These are phyloP conservation scores for Phyllotreta cruciferae DNA, from an alignment of 2,888 invertebrate species.

Conservation along the genomic window DNA sequence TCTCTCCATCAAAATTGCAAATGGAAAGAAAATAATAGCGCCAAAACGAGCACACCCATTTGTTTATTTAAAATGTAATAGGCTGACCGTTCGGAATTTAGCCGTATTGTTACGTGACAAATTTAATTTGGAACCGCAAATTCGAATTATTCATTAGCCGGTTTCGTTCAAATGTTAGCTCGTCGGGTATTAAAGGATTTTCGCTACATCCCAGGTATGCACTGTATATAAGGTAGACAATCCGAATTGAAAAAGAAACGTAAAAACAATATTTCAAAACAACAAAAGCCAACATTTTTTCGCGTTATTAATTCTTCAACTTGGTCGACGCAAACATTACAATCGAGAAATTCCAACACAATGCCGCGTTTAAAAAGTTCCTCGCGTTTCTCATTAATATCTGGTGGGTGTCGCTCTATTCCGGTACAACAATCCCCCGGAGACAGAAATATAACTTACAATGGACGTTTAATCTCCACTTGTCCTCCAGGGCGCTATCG, in stretches of 20 bases:
- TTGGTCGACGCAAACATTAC: too few relatives aligned
- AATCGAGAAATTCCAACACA: too few relatives aligned
- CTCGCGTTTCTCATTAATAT: conserved; percentile 24
- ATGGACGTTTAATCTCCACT: conserved; percentile 86
- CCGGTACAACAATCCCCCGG: conserved; percentile 24
- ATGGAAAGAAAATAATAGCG: conserved; percentile 29
- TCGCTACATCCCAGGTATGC: too few relatives aligned
- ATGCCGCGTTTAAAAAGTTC: too few relatives aligned
- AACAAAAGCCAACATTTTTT: too few relatives aligned
- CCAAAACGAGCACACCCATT: conserved; percentile 17
- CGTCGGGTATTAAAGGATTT: too few relatives aligned
- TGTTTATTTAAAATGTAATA: conserved; percentile 24
- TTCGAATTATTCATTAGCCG: background rate
- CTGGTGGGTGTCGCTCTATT: conserved; percentile 20
- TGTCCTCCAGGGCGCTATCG: conserved; percentile 84
- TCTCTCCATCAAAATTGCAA: conserved; percentile 20
- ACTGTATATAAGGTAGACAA: too few relatives aligned
- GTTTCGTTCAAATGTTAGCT: background rate
- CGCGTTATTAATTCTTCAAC: too few relatives aligned
- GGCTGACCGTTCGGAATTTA: conserved; percentile 15
- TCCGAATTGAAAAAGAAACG: too few relatives aligned
- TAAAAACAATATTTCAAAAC: too few relatives aligned
- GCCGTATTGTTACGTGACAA: background rate
- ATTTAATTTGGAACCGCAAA: conserved; percentile 9
- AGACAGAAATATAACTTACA: conserved; percentile 68